Conservation (phyloP, 2,888 invertebrate genomes). For the Luperina nickerlii region DNA sequence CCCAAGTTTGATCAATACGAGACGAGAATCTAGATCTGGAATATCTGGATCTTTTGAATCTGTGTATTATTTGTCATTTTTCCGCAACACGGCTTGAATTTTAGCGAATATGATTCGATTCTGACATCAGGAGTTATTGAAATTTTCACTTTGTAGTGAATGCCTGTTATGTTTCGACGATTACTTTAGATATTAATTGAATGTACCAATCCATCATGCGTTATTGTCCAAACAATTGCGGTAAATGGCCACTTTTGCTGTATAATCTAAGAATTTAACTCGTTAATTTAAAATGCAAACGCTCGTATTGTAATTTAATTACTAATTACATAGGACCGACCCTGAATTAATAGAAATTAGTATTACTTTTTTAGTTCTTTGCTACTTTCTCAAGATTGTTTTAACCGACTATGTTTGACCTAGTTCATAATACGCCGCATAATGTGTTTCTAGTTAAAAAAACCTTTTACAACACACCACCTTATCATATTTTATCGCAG, state of each 20-base stretch:
- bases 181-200: background rate
- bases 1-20: background rate
- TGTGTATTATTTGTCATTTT: background rate
- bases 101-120: background rate
- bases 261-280: background rate
- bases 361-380: slow-evolving; percentile 6
- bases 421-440: slow-evolving; percentile 27
- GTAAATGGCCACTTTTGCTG: background rate
- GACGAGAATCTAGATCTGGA: background rate
- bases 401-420: slow-evolving; percentile 25
- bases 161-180: slow-evolving; percentile 9
- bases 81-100: background rate
- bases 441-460: slow-evolving; percentile 24
- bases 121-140: slow-evolving; percentile 18
- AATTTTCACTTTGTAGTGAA: slow-evolving; percentile 6
- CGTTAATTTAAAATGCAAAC: slow-evolving; percentile 2
- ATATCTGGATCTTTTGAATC: background rate
- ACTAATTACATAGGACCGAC: background rate
- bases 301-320: slow-evolving; percentile 5
- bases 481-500: slow-evolving; percentile 51
- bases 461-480: slow-evolving; percentile 7
- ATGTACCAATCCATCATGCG: slow-evolving; percentile 1
- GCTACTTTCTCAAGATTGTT: slow-evolving; percentile 35
- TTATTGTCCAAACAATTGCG: background rate
- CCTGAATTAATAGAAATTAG: slow-evolving; percentile 8